These are phyloP conservation scores for Orcinus orca DNA, from an alignment of 2,113 vertebrate genomes.

Conservation along the genomic window DNA sequence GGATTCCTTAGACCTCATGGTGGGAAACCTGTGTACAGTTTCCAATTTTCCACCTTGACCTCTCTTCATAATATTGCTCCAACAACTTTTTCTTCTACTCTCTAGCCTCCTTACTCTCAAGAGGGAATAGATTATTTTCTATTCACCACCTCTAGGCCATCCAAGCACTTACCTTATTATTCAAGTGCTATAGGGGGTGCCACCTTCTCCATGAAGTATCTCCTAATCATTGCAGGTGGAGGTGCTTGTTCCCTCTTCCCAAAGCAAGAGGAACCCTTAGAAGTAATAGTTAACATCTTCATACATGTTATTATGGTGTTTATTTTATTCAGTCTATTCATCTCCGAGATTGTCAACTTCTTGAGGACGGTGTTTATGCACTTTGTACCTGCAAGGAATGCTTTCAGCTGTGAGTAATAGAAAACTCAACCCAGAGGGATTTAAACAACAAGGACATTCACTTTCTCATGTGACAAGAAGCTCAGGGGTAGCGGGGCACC, in stretches of 20 bases:
- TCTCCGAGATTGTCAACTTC: not conserved
- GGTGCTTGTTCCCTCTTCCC: not conserved
- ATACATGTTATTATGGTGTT: not conserved
- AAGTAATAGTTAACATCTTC: not conserved
- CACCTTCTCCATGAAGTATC: not conserved
- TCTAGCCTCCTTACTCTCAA: not conserved
- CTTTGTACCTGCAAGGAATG: not conserved
- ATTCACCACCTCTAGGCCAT: not conserved
- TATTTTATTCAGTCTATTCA: not conserved
- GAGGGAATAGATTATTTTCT: not conserved
- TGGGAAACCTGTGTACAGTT: not conserved
- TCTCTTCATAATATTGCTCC: not conserved
- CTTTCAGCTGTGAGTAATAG: not conserved
- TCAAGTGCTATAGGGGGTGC: not conserved
- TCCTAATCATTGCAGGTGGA: not conserved
- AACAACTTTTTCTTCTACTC: not conserved
- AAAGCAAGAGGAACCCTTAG: not conserved
- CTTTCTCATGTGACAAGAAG: not conserved
- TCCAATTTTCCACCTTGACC: not conserved
- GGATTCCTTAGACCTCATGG: not conserved
- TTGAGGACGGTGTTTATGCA: not conserved
- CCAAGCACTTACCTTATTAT: not conserved
- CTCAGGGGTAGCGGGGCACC: not conserved
- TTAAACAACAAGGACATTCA: not conserved
- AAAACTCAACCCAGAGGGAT: not conserved